phyloP scores from a whole-genome alignment of 2,797 vertebrate species.

The Gobio occitaniae region DNA sequence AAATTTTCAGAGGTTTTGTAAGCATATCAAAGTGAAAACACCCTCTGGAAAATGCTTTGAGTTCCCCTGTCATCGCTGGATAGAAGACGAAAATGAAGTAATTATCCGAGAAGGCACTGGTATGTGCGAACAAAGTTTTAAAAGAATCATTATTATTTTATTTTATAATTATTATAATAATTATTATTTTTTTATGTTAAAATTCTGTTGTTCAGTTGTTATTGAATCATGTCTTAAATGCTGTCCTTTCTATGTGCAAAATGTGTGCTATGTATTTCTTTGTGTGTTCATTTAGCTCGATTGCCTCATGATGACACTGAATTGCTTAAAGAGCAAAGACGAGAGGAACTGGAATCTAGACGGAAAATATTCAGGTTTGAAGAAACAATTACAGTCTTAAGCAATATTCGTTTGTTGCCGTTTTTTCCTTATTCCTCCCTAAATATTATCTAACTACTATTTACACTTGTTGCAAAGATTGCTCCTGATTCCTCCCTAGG shows the following conservation, averaged over 20 bases:
- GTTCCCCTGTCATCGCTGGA: slow-evolving; percentile 79
- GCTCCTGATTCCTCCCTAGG: too few species aligned
- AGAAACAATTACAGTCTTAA: too few species aligned
- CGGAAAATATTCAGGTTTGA: slow-evolving; percentile 84
- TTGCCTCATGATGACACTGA: background rate
- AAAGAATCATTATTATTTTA: background rate
- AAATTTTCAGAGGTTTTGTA: slow-evolving; percentile 93
- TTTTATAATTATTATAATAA: background rate
- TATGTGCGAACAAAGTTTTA: slow-evolving; percentile 56
- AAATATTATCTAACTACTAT: too few species aligned
- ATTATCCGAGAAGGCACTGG: slow-evolving; percentile 89
- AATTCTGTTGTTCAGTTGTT: background rate
- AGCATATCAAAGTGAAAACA: slow-evolving; percentile 88
- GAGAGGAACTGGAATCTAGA: background rate
- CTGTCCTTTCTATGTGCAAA: background rate
- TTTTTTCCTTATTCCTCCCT: too few species aligned
- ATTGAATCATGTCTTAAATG: background rate
- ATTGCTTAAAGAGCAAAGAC: background rate
- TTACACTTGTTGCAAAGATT: too few species aligned
- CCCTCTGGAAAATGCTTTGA: slow-evolving; percentile 83
- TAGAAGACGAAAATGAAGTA: slow-evolving; percentile 87
- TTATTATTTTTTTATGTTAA: background rate
- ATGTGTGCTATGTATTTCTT: background rate
- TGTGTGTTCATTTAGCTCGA: background rate
- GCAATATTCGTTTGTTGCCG: too few species aligned